Conservation (phyloP, 1,140 invertebrate species). For the Meloidogyne floridensis region DNA sequence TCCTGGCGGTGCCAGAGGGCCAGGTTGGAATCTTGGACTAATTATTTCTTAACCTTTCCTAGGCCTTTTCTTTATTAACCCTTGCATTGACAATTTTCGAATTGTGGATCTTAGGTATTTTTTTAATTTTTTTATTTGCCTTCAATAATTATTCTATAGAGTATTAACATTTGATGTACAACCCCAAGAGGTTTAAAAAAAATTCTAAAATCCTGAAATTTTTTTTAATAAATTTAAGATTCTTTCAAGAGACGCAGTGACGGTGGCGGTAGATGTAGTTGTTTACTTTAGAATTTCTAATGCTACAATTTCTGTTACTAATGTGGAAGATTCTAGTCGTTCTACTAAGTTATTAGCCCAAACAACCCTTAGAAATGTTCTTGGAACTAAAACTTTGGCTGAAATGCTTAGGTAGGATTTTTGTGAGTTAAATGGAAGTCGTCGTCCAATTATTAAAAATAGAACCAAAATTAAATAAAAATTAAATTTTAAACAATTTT, state of each 20-base stretch:
- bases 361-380: slow-evolving; percentile 81
- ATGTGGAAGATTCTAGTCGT: slow-evolving; percentile 81
- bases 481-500: slow-evolving; percentile 68
- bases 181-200: slow-evolving; percentile 77
- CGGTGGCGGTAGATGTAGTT: slow-evolving; percentile 68
- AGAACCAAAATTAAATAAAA: slow-evolving; percentile 68
- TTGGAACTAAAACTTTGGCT: slow-evolving; percentile 86
- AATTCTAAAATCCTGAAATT: background rate
- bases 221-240: slow-evolving; percentile 67
- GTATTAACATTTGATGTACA: slow-evolving; percentile 84
- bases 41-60: slow-evolving; percentile 22
- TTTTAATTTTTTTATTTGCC: slow-evolving; percentile 79
- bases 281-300: slow-evolving; percentile 58
- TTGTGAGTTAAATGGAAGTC: too few relatives aligned
- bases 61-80: slow-evolving; percentile 80
- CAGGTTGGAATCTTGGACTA: slow-evolving; percentile 54
- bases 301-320: slow-evolving; percentile 68
- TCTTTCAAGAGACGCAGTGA: slow-evolving; percentile 86
- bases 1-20: slow-evolving; percentile 69
- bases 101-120: slow-evolving; percentile 70
- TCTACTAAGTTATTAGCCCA: slow-evolving; percentile 74
- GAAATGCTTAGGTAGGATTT: slow-evolving; percentile 79
- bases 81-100: slow-evolving; percentile 83
- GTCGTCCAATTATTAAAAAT: slow-evolving; percentile 67
- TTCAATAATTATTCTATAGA: background rate